A percentile compares a stretch with the other conserved stretches of the same genome.
These are phyloP conservation scores for Schizopygopsis malacanthus DNA, from an alignment of 2,797 vertebrate genomes.

Conservation along the genomic window DNA sequence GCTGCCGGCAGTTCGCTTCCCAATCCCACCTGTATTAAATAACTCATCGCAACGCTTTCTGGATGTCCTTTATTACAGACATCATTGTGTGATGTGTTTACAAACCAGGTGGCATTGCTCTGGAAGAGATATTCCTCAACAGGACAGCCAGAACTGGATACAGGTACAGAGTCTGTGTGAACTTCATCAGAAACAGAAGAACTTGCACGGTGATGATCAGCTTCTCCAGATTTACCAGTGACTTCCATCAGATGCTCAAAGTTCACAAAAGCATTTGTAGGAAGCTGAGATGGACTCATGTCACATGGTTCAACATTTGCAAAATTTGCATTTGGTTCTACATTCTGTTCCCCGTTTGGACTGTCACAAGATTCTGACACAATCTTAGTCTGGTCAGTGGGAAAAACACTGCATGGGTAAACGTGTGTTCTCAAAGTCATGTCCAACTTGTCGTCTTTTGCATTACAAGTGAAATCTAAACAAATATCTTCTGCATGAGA, in stretches of 20 bases:
- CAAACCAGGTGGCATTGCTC: not conserved
- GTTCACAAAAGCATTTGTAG: not conserved
- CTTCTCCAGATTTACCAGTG: not conserved
- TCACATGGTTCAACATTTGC: conserved; percentile 1
- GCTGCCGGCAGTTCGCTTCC: not conserved
- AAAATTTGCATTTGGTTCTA: conserved; percentile 25
- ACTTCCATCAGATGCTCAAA: conserved; percentile 12
- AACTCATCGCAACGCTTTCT: not conserved
- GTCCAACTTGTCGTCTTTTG: conserved; percentile 17
- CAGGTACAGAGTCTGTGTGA: conserved; percentile 1
- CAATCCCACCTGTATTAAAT: conserved; percentile 8
- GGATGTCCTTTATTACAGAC: conserved; percentile 19
- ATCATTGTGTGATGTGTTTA: not conserved
- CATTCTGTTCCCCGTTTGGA: conserved; percentile 10
- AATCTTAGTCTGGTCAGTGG: conserved; percentile 7
- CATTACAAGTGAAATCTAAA: not conserved
- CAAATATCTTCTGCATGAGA: not conserved
- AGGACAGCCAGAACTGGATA: not conserved
- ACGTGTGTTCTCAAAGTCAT: conserved; percentile 5
- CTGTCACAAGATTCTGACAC: conserved; percentile 32
- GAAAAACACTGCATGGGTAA: not conserved
- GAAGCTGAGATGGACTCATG: not conserved
- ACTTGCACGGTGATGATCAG: not conserved
- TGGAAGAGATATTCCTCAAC: not conserved
- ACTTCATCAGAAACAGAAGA: not conserved